These are phyloP conservation scores for Centroberyx gerrardi DNA, from an alignment of 2,797 vertebrate species.

Conservation along the genomic window DNA sequence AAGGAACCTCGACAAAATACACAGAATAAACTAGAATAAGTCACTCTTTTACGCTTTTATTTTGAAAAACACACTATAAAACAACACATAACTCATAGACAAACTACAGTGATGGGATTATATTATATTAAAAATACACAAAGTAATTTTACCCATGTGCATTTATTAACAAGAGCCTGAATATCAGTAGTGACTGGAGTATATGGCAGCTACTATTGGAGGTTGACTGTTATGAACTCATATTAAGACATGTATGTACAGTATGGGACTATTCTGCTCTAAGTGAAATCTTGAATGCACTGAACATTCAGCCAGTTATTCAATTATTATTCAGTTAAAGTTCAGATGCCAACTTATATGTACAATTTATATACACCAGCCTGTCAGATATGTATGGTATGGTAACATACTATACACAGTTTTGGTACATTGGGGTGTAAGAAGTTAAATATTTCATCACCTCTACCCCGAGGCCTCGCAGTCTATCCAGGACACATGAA, in stretches of 20 bases:
- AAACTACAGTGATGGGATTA: neutral
- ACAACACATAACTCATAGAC: no score
- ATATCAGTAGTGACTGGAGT: neutral
- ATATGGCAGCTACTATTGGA: neutral
- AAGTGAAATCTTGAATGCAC: neutral
- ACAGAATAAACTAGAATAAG: no score
- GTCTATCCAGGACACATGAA: conserved; percentile 58
- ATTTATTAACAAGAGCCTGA: neutral
- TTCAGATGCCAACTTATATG: no score
- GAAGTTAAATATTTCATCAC: conserved; percentile 62
- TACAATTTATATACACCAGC: neutral
- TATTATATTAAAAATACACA: neutral
- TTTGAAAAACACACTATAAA: no score
- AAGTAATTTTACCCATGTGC: neutral
- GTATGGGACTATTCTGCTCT: neutral
- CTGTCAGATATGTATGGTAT: neutral
- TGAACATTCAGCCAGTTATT: neutral
- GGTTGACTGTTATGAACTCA: neutral
- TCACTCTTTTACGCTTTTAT: no score
- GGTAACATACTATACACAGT: neutral
- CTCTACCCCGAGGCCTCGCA: conserved; percentile 22
- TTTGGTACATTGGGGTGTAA: conserved; percentile 17
- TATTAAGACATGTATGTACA: neutral
- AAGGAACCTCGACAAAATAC: no score
- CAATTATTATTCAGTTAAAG: neutral